Percentiles rank a stretch among this genome's conserved stretches.
These are phyloP conservation scores for Notothenia rossii DNA, from an alignment of 2,113 vertebrate species.

Conservation along the genomic window DNA sequence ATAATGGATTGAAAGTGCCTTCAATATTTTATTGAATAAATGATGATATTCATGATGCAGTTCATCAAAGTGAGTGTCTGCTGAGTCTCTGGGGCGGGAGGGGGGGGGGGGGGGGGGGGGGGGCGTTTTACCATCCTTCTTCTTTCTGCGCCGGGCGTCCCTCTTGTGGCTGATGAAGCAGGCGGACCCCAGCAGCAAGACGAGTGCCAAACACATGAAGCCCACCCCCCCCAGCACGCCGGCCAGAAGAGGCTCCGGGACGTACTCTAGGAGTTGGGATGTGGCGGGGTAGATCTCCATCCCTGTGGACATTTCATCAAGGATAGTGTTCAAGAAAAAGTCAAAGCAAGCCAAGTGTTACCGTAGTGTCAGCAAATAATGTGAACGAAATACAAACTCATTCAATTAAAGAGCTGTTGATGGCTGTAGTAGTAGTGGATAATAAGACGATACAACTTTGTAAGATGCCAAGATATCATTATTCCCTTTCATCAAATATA, in stretches of 20 bases:
- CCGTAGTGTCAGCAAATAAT: constrained; percentile 1
- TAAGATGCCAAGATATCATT: too few species aligned
- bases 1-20: constrained; percentile 65
- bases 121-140: constrained; percentile 73
- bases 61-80: constrained; percentile 71
- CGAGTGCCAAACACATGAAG: constrained; percentile 89
- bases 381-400: not conserved
- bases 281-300: constrained; percentile 87
- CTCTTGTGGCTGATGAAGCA: constrained; percentile 88
- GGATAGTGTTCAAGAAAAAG: not conserved
- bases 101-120: constrained; percentile 1
- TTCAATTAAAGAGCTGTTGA: too few species aligned
- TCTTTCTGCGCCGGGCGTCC: constrained; percentile 59
- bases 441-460: too few species aligned
- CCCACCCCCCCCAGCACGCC: constrained; percentile 90
- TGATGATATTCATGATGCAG: constrained; percentile 69
- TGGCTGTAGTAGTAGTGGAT: too few species aligned
- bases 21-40: constrained; percentile 76
- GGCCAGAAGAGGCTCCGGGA: constrained; percentile 88
- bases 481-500: too few species aligned
- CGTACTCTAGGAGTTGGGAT: constrained; percentile 86
- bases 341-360: not conserved
- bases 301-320: constrained; percentile 77
- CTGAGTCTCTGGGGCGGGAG: constrained; percentile 33
- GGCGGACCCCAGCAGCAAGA: constrained; percentile 87